Percentiles rank a stretch among this genome's conserved stretches.
Evolutionary conservation across 2,113 vertebrate species (phyloP).

Genomic region (Corythaixoides concolor): DNA sequence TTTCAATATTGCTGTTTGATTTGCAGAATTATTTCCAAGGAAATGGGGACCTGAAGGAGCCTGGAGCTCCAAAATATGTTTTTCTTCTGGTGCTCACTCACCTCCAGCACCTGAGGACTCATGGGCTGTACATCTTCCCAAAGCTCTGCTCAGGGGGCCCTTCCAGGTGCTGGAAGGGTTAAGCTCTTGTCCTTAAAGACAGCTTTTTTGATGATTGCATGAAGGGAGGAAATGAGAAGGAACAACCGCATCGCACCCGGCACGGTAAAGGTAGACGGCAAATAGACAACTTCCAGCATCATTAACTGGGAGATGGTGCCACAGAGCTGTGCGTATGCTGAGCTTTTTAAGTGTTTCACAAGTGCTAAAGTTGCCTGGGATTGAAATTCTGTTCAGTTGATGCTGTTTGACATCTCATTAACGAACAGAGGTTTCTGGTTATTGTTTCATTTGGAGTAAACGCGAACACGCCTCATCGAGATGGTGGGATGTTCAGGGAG

Average conservation of each 20-base stretch:
- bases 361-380: background rate
- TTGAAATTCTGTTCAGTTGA: background rate
- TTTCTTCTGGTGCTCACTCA: background rate
- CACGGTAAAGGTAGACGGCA: background rate
- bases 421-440: background rate
- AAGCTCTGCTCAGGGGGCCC: background rate
- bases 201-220: background rate
- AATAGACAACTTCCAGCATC: background rate
- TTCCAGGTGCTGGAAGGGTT: background rate
- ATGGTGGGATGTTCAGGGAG: background rate
- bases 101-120: background rate
- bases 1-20: background rate
- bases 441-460: background rate
- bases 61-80: background rate
- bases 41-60: background rate
- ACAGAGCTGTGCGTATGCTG: background rate
- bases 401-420: background rate
- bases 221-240: background rate
- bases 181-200: background rate
- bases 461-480: background rate
- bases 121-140: rapidly evolving
- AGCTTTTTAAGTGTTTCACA: background rate
- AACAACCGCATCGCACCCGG: background rate
- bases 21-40: background rate
- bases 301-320: background rate